Evolutionary conservation across 2,888 invertebrate species (phyloP).

Genomic region (Perizoma affinitatum): DNA sequence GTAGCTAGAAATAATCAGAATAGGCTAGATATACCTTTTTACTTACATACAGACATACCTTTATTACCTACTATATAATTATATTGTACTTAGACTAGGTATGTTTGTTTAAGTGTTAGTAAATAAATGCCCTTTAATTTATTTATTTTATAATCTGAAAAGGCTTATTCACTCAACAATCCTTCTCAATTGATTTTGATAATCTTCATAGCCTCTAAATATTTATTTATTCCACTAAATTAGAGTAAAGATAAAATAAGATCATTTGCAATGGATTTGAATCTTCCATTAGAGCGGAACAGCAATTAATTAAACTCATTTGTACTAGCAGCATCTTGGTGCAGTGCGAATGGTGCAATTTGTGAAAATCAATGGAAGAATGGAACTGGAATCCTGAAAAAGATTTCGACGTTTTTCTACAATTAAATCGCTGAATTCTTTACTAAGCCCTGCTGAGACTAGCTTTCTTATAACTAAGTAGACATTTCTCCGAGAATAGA

Average conservation of each 20-base stretch:
- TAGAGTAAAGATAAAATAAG: constrained; percentile 44
- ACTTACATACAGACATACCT: too few species aligned
- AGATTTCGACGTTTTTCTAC: constrained; percentile 21
- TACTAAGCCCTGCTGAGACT: constrained; percentile 10
- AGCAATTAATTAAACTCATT: constrained; percentile 63
- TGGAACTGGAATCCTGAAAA: constrained; percentile 36
- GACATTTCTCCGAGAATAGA: too few species aligned
- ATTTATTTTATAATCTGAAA: constrained; percentile 16
- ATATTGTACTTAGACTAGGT: too few species aligned
- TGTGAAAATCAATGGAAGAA: constrained; percentile 36
- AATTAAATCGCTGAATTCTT: constrained; percentile 23
- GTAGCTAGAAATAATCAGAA: constrained; percentile 12
- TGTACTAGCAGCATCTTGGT: constrained; percentile 51
- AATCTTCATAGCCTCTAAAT: background rate
- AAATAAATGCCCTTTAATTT: too few species aligned
- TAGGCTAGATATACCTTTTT: too few species aligned
- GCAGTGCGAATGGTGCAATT: constrained; percentile 41
- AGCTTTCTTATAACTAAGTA: constrained; percentile 10
- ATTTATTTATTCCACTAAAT: constrained; percentile 34
- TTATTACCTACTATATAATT: too few species aligned
- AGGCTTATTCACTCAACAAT: constrained; percentile 2
- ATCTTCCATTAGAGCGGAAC: constrained; percentile 46
- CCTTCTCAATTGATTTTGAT: background rate
- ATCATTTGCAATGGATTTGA: constrained; percentile 46
- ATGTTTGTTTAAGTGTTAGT: too few species aligned